phyloP scores from a whole-genome alignment of 2,888 invertebrate species.

The Ypsolopha sequella region DNA sequence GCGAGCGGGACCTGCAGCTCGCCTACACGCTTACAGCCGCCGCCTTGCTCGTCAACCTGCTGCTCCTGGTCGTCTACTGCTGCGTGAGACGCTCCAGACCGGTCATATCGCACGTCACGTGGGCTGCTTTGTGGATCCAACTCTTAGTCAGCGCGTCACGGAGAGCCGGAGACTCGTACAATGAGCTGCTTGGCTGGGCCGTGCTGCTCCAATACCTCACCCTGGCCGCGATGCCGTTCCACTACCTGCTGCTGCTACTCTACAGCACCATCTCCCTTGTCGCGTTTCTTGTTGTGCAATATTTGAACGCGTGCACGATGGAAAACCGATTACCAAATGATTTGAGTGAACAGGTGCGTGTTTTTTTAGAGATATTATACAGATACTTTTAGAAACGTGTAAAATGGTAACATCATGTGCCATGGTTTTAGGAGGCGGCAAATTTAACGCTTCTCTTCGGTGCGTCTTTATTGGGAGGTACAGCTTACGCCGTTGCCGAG shows the following conservation, averaged over 20 bases:
- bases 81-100: constrained; percentile 45
- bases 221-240: constrained; percentile 79
- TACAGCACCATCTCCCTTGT: constrained; percentile 30
- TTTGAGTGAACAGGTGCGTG: constrained; percentile 44
- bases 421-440: constrained; percentile 74
- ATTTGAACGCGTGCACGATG: constrained; percentile 39
- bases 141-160: constrained; percentile 56
- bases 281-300: constrained; percentile 46
- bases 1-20: constrained; percentile 39
- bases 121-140: constrained; percentile 70
- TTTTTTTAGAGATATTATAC: constrained; percentile 14
- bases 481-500: constrained; percentile 77
- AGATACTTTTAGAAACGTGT: not conserved
- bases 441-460: constrained; percentile 79
- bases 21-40: constrained; percentile 35
- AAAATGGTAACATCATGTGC: too few species aligned
- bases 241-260: constrained; percentile 29
- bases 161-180: constrained; percentile 53
- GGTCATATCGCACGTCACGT: constrained; percentile 74
- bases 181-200: constrained; percentile 81
- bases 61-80: constrained; percentile 30
- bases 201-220: constrained; percentile 80
- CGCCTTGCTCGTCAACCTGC: constrained; percentile 29
- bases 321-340: constrained; percentile 41
- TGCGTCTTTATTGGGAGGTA: constrained; percentile 79